Conservation (phyloP, 2,797 vertebrate genomes). For the Prionace glauca region DNA sequence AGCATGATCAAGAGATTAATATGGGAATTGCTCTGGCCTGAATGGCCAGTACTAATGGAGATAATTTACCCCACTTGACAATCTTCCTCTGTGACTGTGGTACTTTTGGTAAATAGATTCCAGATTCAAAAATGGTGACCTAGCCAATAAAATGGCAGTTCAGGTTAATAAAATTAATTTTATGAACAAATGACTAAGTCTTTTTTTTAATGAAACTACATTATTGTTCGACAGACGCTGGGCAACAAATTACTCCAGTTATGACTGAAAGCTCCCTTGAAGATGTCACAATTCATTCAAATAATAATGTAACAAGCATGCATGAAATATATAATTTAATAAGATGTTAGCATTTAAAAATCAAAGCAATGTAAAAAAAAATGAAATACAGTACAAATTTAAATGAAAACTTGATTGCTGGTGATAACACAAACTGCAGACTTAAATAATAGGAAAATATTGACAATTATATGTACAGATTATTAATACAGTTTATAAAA, state of each 20-base stretch:
- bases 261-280: not conserved
- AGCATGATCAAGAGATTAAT: not conserved
- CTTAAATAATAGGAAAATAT: constrained; percentile 35
- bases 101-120: not conserved
- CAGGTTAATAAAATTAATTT: not conserved
- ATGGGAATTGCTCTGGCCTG: not conserved
- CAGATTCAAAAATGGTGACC: constrained; percentile 40
- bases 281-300: constrained; percentile 40
- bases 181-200: constrained; percentile 44
- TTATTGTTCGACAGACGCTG: not conserved
- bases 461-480: constrained; percentile 26
- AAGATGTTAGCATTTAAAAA: constrained; percentile 51
- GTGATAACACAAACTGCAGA: not conserved
- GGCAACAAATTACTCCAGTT: not conserved
- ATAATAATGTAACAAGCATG: constrained; percentile 53
- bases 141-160: constrained; percentile 30
- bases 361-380: constrained; percentile 47
- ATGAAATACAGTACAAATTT: constrained; percentile 42
- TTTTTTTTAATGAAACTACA: not conserved
- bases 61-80: not conserved
- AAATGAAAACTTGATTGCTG: constrained; percentile 4
- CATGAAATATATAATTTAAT: constrained; percentile 64
- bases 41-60: not conserved
- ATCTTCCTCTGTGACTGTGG: not conserved
- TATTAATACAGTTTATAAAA: constrained; percentile 11